These are phyloP conservation scores for Tragelaphus imberbis DNA, from an alignment of 2,113 vertebrate genomes.

Conservation along the genomic window DNA sequence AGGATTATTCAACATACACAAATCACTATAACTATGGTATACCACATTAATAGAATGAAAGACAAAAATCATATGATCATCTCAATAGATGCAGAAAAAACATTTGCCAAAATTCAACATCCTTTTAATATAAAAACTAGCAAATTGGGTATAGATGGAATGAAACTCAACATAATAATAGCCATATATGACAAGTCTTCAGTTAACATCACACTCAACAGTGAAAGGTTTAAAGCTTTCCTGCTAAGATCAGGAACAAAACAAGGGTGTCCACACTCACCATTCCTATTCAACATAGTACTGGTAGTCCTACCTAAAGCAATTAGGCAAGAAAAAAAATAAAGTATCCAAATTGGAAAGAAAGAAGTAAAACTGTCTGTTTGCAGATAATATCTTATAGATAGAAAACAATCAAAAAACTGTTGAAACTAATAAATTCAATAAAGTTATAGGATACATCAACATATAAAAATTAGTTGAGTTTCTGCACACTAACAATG, in stretches of 20 bases:
- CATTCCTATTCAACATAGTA: neutral
- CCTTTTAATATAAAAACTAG: neutral
- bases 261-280: neutral
- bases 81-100: neutral
- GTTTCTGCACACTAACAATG: neutral
- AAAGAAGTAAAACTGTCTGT: neutral
- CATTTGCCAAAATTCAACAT: neutral
- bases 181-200: neutral
- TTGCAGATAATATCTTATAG: neutral
- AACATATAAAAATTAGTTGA: neutral
- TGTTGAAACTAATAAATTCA: neutral
- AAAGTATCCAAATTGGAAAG: neutral
- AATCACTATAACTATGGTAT: neutral
- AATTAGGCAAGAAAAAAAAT: neutral
- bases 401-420: neutral
- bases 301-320: neutral
- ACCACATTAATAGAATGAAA: neutral
- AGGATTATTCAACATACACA: neutral
- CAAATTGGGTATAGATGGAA: neutral
- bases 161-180: neutral
- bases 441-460: neutral
- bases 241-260: neutral
- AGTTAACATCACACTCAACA: neutral
- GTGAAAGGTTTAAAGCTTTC: neutral
- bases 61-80: neutral